Evolutionary conservation across 2,113 vertebrate species (phyloP).

Genomic region (Catharus bicknelli): DNA sequence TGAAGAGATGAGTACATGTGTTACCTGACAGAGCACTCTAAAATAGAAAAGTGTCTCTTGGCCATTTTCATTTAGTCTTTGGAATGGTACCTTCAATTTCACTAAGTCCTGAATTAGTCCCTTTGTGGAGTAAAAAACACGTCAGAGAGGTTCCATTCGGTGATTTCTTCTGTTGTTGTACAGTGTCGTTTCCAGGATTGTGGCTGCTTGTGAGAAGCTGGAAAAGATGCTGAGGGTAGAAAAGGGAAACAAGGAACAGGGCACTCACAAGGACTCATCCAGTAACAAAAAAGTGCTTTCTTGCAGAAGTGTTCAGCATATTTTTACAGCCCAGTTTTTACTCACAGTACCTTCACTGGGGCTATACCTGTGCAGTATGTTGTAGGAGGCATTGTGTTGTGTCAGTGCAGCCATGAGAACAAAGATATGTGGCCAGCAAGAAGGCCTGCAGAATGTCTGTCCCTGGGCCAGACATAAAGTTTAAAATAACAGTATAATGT

Average conservation of each 20-base stretch:
- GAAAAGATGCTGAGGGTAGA: not conserved
- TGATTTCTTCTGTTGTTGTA: not conserved
- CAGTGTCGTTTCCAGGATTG: not conserved
- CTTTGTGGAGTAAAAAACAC: not conserved
- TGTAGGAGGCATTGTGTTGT: rapidly evolving
- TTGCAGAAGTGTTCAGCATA: not conserved
- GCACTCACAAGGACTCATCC: not conserved
- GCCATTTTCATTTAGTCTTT: not conserved
- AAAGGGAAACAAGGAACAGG: not conserved
- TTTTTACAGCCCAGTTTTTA: not conserved
- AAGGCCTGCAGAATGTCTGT: not conserved
- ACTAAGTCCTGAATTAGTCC: not conserved
- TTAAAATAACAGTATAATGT: not conserved
- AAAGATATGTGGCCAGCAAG: not conserved
- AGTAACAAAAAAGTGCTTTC: not conserved
- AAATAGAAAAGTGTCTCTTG: not conserved
- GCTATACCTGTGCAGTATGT: not conserved
- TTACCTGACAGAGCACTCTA: not conserved
- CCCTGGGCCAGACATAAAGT: not conserved
- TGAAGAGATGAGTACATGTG: not conserved
- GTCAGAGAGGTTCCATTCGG: not conserved
- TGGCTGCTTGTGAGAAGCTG: not conserved
- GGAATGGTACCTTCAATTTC: not conserved
- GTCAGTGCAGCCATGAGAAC: not conserved
- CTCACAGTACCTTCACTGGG: not conserved